These are phyloP conservation scores for Pelecanus crispus DNA, from an alignment of 2,113 vertebrate genomes.

Conservation along the genomic window DNA sequence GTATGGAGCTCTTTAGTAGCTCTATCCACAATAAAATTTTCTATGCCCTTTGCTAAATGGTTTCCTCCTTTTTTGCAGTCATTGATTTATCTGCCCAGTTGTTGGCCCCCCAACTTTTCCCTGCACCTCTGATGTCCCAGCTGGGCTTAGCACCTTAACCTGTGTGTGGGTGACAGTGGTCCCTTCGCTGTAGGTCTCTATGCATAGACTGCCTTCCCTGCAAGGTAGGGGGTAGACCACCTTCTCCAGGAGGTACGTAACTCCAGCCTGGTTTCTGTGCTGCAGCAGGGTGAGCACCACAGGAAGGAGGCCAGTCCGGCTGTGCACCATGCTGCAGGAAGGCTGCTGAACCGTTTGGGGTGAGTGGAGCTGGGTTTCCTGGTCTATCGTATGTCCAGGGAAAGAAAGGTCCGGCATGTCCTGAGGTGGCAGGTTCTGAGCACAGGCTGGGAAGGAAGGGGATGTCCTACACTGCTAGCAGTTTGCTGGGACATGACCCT, in stretches of 20 bases:
- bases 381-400: neutral
- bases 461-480: neutral
- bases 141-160: neutral
- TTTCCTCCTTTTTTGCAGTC: neutral
- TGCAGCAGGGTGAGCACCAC: neutral
- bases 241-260: neutral
- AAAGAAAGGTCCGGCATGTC: neutral
- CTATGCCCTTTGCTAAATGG: slow-evolving; percentile 36
- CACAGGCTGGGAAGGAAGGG: neutral
- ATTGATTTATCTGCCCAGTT: neutral
- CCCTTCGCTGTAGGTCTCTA: neutral
- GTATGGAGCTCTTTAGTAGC: neutral
- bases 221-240: neutral
- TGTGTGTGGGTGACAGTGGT: neutral
- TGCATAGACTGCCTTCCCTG: neutral
- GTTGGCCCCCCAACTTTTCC: neutral
- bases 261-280: neutral
- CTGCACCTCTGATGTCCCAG: neutral
- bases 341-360: neutral
- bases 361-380: neutral
- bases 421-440: neutral
- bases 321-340: neutral
- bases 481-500: neutral
- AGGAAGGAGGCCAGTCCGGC: neutral
- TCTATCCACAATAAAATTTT: slow-evolving; percentile 55